Evolutionary conservation across 2,888 invertebrate species (phyloP).

Genomic region (Cataglyphis altisquamis): DNA sequence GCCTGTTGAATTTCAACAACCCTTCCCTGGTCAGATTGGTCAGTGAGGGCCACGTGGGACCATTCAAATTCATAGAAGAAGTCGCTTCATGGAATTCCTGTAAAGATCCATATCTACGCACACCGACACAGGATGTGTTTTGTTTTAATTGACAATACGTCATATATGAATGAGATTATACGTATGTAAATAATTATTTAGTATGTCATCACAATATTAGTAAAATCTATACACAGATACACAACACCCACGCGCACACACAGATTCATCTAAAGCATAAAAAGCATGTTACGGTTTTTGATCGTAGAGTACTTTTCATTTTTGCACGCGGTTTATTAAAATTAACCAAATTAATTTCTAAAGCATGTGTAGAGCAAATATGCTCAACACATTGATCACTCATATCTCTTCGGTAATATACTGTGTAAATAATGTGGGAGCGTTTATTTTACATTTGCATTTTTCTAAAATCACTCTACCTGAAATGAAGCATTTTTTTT

Average conservation of each 20-base stretch:
- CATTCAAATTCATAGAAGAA: too few relatives aligned
- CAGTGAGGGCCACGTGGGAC: too few relatives aligned
- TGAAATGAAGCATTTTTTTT: background rate
- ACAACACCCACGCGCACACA: too few relatives aligned
- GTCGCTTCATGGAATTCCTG: background rate
- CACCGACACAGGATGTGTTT: background rate
- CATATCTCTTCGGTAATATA: too few relatives aligned
- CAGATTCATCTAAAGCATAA: too few relatives aligned
- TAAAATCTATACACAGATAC: background rate
- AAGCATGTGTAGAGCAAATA: background rate
- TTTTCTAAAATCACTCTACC: background rate
- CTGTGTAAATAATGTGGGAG: background rate
- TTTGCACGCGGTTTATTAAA: background rate
- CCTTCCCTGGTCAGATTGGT: too few relatives aligned
- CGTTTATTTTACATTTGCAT: background rate
- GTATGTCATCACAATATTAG: too few relatives aligned
- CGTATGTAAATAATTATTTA: background rate
- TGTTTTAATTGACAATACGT: background rate
- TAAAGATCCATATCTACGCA: background rate
- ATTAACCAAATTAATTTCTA: background rate
- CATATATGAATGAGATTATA: background rate
- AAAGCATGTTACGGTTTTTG: too few relatives aligned
- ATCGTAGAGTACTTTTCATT: background rate
- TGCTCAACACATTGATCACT: too few relatives aligned
- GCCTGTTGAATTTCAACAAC: background rate